phyloP scores from a whole-genome alignment of 1,140 invertebrate species.

The Oncopodura yosiiana region DNA sequence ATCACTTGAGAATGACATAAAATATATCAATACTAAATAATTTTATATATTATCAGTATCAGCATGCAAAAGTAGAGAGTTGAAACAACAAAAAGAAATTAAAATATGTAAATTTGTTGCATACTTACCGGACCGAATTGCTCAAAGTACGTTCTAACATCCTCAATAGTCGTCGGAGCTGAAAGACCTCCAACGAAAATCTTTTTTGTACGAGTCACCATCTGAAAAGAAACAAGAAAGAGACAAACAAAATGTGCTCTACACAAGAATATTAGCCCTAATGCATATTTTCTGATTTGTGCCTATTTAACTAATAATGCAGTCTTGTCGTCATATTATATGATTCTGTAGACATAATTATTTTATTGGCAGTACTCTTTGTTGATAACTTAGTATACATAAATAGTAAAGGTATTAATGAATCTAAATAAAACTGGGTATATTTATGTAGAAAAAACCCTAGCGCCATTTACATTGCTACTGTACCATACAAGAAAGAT shows the following conservation, averaged over 20 bases:
- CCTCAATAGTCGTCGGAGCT: slow-evolving; percentile 96
- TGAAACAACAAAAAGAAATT: neutral
- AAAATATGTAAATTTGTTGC: neutral
- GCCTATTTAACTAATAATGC: too few relatives aligned
- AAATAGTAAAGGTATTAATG: too few relatives aligned
- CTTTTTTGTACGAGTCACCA: slow-evolving; percentile 99
- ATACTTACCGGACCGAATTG: slow-evolving; percentile 96
- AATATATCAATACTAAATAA: neutral
- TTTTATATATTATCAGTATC: neutral
- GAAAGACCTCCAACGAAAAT: slow-evolving; percentile 99
- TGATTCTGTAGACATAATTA: too few relatives aligned
- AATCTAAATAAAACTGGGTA: too few relatives aligned
- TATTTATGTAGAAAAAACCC: too few relatives aligned
- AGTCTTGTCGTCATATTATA: too few relatives aligned
- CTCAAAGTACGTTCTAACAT: slow-evolving; percentile 99
- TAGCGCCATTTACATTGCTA: too few relatives aligned
- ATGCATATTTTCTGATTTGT: too few relatives aligned
- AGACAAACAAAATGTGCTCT: slow-evolving; percentile 2
- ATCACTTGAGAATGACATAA: neutral
- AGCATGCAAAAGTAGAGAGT: neutral
- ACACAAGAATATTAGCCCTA: too few relatives aligned
- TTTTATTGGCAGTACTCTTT: too few relatives aligned
- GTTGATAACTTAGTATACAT: too few relatives aligned
- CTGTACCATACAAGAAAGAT: too few relatives aligned
- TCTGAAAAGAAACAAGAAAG: slow-evolving; percentile 56